A percentile compares a stretch with the other conserved stretches of the same genome.
These are phyloP conservation scores for Pollenia griseotomentosa DNA, from an alignment of 2,888 invertebrate species.

Conservation along the genomic window DNA sequence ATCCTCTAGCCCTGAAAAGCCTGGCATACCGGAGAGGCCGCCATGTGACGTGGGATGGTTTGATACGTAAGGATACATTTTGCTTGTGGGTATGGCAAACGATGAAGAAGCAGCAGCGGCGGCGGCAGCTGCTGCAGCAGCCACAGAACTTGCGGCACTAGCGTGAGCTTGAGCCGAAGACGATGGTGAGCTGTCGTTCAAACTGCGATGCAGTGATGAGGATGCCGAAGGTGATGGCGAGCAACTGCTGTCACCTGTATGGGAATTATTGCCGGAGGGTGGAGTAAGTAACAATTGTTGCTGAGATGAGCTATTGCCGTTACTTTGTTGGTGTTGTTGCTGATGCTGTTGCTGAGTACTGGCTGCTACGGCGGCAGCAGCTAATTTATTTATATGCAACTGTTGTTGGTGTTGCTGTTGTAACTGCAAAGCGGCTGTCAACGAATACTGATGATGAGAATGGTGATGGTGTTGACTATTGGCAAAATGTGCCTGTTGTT, in stretches of 20 bases:
- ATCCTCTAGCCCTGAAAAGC: conserved; percentile 84
- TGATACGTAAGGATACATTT: conserved; percentile 97
- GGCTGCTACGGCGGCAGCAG: conserved; percentile 81
- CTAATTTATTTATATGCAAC: conserved; percentile 81
- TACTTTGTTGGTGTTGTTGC: conserved; percentile 76
- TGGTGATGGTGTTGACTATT: conserved; percentile 73
- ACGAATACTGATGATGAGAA: conserved; percentile 84
- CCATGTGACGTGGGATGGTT: conserved; percentile 88
- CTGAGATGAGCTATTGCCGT: conserved; percentile 74
- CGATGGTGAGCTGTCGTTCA: conserved; percentile 83
- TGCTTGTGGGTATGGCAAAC: conserved; percentile 88
- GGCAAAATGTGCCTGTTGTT: conserved; percentile 74
- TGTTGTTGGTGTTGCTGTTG: conserved; percentile 80
- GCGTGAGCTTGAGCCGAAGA: conserved; percentile 79
- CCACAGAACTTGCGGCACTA: conserved; percentile 86
- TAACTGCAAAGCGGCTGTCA: conserved; percentile 81
- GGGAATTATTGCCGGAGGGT: conserved; percentile 81
- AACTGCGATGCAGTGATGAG: conserved; percentile 78
- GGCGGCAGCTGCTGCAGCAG: conserved; percentile 80
- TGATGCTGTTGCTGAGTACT: conserved; percentile 77
- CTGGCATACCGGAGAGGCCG: conserved; percentile 91
- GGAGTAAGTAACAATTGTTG: conserved; percentile 80
- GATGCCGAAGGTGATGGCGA: conserved; percentile 81
- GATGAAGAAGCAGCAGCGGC: conserved; percentile 79
- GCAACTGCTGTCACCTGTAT: conserved; percentile 81